Evolutionary conservation across 2,888 invertebrate genomes (phyloP), one percentile per base, ranked within the genome.

Genomic region (Pimpla rufipes): DNA sequence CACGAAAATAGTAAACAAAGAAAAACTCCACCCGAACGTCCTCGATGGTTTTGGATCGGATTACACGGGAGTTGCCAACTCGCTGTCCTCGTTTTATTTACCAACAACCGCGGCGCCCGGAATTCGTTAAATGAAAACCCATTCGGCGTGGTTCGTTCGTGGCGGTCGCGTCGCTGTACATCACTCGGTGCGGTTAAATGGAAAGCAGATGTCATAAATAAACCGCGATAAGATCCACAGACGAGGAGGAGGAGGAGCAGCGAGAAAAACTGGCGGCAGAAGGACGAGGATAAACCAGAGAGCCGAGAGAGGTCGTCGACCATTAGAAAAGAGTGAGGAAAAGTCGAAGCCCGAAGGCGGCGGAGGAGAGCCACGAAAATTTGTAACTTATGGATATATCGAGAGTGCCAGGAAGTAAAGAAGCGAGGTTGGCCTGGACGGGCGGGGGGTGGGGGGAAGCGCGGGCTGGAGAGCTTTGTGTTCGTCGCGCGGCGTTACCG

Each of bases 191-290:
- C 10, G 16, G 35, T 37, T 40, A 62, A 62, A 62, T 62, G 62
- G 37, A 37, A 62, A 62, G 62, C 62, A 62, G 62, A 62, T 62
- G 37, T 40, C 62, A 37, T 40, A 62, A 62, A 62, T 40, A 62
- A 62, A 37, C 13, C 62, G 37, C n/a, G 62, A 62, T 62, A 37
- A 62, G 37, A 62, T 62, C 40, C 37, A 2, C 5, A 1, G 47
- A n/a, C n/a, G n/a, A n/a, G n/a, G n/a, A n/a, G n/a, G n/a, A n/a
- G n/a, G n/a, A 37, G 6, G n/a, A 57, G 23, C 13, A 29, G 7
- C 6, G n/a, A 37, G 59, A 35, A 29, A 35, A 35, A 57, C 3
- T n/a, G 10, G 23, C 23, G 11, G 3, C 21, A 18, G 50, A 52
- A 10, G 55, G 21, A 55, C 8, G 35, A 59, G n/a, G 5, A 35